Evolutionary conservation across 2,888 invertebrate genomes (phyloP).

Genomic region (Caenorhabditis plicata): DNA sequence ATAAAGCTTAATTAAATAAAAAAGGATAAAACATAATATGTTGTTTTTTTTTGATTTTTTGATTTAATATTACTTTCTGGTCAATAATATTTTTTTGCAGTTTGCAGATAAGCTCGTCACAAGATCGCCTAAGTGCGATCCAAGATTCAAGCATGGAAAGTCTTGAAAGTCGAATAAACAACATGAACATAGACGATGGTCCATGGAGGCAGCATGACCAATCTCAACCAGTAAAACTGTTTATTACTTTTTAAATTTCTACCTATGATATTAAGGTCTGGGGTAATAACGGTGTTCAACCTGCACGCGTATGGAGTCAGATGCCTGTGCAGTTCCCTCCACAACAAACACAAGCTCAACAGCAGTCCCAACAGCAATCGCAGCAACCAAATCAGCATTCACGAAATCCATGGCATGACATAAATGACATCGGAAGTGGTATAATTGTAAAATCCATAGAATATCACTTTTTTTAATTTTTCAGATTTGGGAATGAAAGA

Average conservation of each 20-base stretch:
- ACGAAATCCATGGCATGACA: too few relatives aligned
- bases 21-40: too few relatives aligned
- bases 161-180: slow-evolving; percentile 43
- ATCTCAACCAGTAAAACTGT: slow-evolving; percentile 14
- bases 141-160: slow-evolving; percentile 33
- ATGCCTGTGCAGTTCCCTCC: slow-evolving; percentile 19
- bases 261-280: slow-evolving; percentile 5
- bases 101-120: slow-evolving; percentile 18
- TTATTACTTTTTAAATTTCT: too few relatives aligned
- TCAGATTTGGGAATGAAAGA: slow-evolving; percentile 20
- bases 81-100: not conserved
- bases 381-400: too few relatives aligned
- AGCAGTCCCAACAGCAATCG: too few relatives aligned
- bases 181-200: slow-evolving; percentile 40
- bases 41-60: not conserved
- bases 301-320: slow-evolving; percentile 22
- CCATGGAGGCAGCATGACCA: slow-evolving; percentile 45
- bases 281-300: slow-evolving; percentile 15
- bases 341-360: too few relatives aligned
- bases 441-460: not conserved
- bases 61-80: slow-evolving; percentile 1
- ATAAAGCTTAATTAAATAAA: too few relatives aligned
- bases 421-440: slow-evolving; percentile 11
- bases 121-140: slow-evolving; percentile 30
- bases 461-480: slow-evolving; percentile 1